Base-by-base conservation (phyloP, 1,140 invertebrate genomes). In the Aphaenogaster ashmeadi region DNA sequence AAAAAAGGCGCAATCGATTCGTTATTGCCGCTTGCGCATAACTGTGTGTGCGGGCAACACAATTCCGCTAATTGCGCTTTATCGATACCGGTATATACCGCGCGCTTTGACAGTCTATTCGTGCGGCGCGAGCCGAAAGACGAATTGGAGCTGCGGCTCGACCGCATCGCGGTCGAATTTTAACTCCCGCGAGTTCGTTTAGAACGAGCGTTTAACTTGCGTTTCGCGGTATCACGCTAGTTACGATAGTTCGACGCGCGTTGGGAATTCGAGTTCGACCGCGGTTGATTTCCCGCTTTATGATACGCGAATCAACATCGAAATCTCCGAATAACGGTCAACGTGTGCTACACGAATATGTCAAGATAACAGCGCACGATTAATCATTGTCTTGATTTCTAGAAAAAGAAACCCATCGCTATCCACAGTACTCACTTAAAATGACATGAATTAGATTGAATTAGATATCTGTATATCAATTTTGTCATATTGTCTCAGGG, bases 21-120 rank as follows among this genome's bases (percentile, higher is more conserved):
- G 64, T 60, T 74, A 41, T 60, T 54, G 15, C 69, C 18, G 80
- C 41, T 74, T 47, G 80, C n/a, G 69, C 54, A 67, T 18, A n/a
- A 52, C 52, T 58, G 50, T n/a, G 36, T 72, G 80, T 44, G 54
- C 67, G 66, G 66, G 21, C 33, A 50, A 84, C 27, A 84, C 71
- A 84, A 84, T 84, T 75, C 56, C 80, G 80, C 80, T 84, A 84
- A 84, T 84, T 84, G 80, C 80, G 54, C 80, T 84, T 74, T 84
- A 83, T 83, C 60, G 80, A 58, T 81, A 44, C 15, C 47, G 21
- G 11, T n/a, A 15, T 21, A 36, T 33, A 50, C 11, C 69, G 69
- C 44, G 64, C 66, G 80, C 80, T 84, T 84, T 84, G 80, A 84
- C 80, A 18, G 41, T 75, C 27, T 69, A 75, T 75, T 84, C 80